Evolutionary conservation across 2,113 vertebrate species (phyloP).

Genomic region (Poeciliopsis prolifica): DNA sequence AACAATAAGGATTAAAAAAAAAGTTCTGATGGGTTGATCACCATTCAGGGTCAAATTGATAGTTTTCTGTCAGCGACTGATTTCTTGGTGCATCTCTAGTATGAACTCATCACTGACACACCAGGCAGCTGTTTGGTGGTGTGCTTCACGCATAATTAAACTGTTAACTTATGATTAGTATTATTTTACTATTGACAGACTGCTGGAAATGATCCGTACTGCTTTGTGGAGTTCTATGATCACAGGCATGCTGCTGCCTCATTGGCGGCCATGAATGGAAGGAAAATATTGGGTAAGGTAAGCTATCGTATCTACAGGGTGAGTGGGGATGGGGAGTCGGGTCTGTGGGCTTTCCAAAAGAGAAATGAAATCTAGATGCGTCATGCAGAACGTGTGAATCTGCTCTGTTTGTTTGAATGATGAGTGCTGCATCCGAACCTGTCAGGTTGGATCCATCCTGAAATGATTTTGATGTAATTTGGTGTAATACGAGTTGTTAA

Average conservation of each 20-base stretch:
- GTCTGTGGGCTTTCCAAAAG: not conserved
- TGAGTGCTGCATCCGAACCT: not conserved
- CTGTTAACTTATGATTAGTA: conserved; percentile 28
- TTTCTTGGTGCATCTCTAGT: not conserved
- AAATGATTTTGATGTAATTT: not conserved
- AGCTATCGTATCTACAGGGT: conserved; percentile 85
- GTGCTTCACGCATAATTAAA: conserved; percentile 5
- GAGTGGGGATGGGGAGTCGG: conserved; percentile 70
- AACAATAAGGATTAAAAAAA: too few species aligned
- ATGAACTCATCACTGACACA: not conserved
- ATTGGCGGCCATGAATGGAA: conserved; percentile 97
- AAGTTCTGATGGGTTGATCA: not conserved
- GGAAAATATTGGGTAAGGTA: conserved; percentile 99
- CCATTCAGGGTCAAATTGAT: not conserved
- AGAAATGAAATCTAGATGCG: not conserved
- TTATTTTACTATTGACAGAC: conserved; percentile 82
- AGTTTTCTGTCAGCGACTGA: not conserved
- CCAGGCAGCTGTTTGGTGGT: not conserved
- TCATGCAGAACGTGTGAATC: not conserved
- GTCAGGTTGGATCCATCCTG: not conserved
- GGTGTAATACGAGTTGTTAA: not conserved
- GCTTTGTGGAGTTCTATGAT: conserved; percentile 99
- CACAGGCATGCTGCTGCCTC: conserved; percentile 97
- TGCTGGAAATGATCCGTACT: conserved; percentile 97
- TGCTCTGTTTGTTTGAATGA: not conserved